Evolutionary conservation across 2,888 invertebrate genomes (phyloP).

Genomic region (Lapara coniferarum): DNA sequence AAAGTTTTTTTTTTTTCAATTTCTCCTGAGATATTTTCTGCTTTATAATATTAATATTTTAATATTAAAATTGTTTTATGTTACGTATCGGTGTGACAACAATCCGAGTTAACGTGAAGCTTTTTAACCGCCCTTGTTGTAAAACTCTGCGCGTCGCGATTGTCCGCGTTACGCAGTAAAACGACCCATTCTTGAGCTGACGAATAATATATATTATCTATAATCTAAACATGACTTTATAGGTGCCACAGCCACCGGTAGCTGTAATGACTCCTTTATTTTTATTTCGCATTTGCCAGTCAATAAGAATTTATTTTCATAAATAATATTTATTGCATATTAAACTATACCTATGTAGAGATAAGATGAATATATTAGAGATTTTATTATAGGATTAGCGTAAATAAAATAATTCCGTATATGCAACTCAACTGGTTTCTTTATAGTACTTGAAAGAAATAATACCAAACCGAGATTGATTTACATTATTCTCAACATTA

Average conservation of each 20-base stretch:
- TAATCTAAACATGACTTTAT: constrained; percentile 63
- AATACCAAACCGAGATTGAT: no score
- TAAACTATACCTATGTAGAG: background rate
- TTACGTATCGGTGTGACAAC: constrained; percentile 53
- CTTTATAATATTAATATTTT: no score
- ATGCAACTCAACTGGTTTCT: no score
- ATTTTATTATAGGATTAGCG: no score
- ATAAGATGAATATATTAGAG: no score
- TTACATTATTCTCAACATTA: background rate
- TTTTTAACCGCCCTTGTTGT: constrained; percentile 79
- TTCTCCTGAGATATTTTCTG: no score
- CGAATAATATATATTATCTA: constrained; percentile 69
- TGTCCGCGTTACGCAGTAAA: constrained; percentile 82
- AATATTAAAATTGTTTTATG: no score
- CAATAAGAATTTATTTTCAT: constrained; percentile 23
- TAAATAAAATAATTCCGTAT: no score
- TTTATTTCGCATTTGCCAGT: constrained; percentile 23
- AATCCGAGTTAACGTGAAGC: constrained; percentile 65
- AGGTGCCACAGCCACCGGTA: constrained; percentile 36
- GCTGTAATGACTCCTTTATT: constrained; percentile 31
- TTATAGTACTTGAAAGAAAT: no score
- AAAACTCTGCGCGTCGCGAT: constrained; percentile 74
- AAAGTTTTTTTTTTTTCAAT: no score
- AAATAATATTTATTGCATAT: constrained; percentile 6
- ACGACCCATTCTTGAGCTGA: constrained; percentile 66